Conservation (phyloP, 2,888 invertebrate species). For the Neocrepidodera transversa region DNA sequence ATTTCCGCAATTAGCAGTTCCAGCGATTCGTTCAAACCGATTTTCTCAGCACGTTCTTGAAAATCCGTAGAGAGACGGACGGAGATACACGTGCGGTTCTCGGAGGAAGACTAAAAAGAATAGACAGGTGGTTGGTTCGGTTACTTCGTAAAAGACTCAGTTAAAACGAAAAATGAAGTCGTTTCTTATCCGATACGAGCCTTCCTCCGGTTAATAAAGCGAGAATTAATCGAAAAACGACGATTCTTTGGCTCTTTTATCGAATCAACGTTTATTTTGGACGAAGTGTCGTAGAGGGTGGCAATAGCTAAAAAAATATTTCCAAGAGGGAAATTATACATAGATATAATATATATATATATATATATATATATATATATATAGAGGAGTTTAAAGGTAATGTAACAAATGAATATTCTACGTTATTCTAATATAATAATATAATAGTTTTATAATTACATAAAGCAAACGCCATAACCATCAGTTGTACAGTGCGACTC, state of each 20-base stretch:
- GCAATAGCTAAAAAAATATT: too few species aligned
- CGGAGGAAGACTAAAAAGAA: background rate
- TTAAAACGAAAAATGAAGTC: slow-evolving; percentile 30
- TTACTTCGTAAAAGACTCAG: slow-evolving; percentile 23
- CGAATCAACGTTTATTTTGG: slow-evolving; percentile 27
- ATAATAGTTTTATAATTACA: too few species aligned
- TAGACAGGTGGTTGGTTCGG: slow-evolving; percentile 27
- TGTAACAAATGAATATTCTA: too few species aligned
- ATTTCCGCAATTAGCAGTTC: background rate
- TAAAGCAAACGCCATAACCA: too few species aligned
- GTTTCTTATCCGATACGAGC: slow-evolving; percentile 37
- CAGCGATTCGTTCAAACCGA: background rate
- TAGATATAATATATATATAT: too few species aligned
- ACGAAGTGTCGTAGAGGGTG: slow-evolving; percentile 16
- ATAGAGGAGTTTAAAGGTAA: too few species aligned
- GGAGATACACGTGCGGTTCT: background rate
- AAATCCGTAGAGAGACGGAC: background rate
- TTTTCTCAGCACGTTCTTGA: background rate
- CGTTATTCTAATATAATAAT: too few species aligned
- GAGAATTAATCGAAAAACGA: slow-evolving; percentile 37
- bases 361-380: too few species aligned
- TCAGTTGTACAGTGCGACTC: too few species aligned
- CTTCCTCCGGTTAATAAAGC: slow-evolving; percentile 36
- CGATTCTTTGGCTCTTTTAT: slow-evolving; percentile 27
- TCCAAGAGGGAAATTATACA: too few species aligned